Conservation (phyloP, 2,113 vertebrate species). For the Vidua chalybeata region DNA sequence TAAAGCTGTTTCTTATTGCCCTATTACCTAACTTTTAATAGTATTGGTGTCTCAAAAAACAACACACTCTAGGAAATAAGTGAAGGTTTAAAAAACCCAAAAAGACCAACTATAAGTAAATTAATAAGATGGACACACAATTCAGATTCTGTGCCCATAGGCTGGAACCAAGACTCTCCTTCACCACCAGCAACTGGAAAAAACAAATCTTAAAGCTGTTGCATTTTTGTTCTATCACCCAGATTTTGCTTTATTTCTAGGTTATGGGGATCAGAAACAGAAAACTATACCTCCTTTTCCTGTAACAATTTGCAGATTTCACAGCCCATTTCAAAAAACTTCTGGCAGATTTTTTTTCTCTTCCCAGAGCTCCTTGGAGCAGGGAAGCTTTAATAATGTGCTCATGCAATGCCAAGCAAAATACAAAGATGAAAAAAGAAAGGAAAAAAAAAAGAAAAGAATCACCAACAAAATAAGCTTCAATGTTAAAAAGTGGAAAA, state of each 20-base stretch:
- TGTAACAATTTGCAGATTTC: background rate
- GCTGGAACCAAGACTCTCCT: background rate
- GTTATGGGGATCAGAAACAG: background rate
- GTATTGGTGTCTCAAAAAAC: background rate
- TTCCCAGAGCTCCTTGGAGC: background rate
- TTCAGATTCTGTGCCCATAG: background rate
- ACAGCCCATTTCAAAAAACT: conserved; percentile 13
- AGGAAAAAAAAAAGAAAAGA: fast-evolving
- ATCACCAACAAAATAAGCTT: background rate
- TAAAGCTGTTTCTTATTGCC: background rate
- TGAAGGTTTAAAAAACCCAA: background rate
- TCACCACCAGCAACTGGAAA: background rate
- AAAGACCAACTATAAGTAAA: background rate
- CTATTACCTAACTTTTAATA: background rate
- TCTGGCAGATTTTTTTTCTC: background rate
- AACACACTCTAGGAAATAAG: background rate
- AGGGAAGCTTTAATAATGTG: conserved; percentile 9
- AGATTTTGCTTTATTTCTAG: background rate
- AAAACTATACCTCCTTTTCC: background rate
- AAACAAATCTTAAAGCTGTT: background rate
- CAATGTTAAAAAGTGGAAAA: background rate
- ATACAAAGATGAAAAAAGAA: background rate
- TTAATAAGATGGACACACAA: background rate
- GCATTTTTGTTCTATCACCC: background rate
- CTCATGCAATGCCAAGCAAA: background rate